These are phyloP conservation scores for Neelides folsomi DNA, from an alignment of 2,888 invertebrate species.

Conservation along the genomic window DNA sequence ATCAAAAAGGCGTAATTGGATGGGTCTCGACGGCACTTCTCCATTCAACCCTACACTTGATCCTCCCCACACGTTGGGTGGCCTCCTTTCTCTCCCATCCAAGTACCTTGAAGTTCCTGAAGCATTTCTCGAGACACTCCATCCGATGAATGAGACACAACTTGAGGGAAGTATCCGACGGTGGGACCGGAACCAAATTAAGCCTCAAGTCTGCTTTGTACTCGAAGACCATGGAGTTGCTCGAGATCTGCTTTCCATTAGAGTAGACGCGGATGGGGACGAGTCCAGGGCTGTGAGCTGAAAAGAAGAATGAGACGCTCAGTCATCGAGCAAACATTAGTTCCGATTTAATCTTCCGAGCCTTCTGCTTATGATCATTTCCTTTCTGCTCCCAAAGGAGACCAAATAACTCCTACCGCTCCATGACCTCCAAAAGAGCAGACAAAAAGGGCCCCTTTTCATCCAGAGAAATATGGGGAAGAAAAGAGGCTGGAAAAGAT, in stretches of 20 bases:
- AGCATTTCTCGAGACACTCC: constrained; percentile 33
- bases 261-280: constrained; percentile 33
- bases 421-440: too few species aligned
- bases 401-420: too few species aligned
- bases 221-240: constrained; percentile 34
- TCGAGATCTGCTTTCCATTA: constrained; percentile 32
- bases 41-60: too few species aligned
- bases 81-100: too few species aligned
- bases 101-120: constrained; percentile 33
- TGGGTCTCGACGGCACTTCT: too few species aligned
- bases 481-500: too few species aligned
- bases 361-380: too few species aligned
- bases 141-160: constrained; percentile 33
- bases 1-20: too few species aligned
- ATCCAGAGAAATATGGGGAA: too few species aligned
- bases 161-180: constrained; percentile 32
- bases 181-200: constrained; percentile 31
- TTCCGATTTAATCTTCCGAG: background rate
- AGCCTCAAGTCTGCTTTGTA: constrained; percentile 33
- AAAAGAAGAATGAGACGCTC: constrained; percentile 6
- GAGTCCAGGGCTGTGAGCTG: constrained; percentile 33
- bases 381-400: too few species aligned
- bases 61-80: too few species aligned
- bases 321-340: background rate
- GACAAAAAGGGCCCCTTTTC: too few species aligned